Evolutionary conservation across 2,797 vertebrate genomes (phyloP), one percentile per base, ranked within the genome.

Genomic region (Kryptopterus vitreolus): DNA sequence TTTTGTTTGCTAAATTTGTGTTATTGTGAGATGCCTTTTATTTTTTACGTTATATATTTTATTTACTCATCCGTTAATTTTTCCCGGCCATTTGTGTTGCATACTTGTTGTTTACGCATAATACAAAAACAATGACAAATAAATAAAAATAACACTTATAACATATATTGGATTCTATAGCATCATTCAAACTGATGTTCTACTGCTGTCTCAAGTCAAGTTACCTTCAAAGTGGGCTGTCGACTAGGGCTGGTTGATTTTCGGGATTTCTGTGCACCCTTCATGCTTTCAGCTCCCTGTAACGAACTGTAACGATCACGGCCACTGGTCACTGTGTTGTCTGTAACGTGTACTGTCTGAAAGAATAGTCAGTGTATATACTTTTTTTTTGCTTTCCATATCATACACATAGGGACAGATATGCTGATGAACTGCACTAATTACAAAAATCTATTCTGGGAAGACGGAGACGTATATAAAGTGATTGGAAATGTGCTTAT

Each of bases 161-260:
- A n/a, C n/a, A n/a, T n/a, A n/a, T n/a, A n/a, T n/a, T 63, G 61
- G 29, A 63, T 63, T 9, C 31, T 63, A 31, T 18, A 22, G 3
- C 20, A 12, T 38, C 55, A 81, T 48, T 0, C 43, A 59, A 46
- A 11, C 1, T 65, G 7, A 11, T 12, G 7, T 20, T 29, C 10
- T 33, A 35, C 48, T 38, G 31, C 35, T 48, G 1, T 43, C 53
- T 38, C 38, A 59, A 8, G 0, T 31, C 57, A 31, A 7, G 29
- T 81, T 90, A 94, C 91, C 90, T 92, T 90, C 18, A 90, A 77
- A 26, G 89, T 85, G 50, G 87, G 83, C 63, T 82, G 86, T 69
- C 46, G 78, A 61, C 85, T 86, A 74, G 91, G 90, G 82, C 90
- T 94, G 85, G 81, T 86, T 79, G 86, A 80, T 50, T 88, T 91